Percentiles rank a stretch among this genome's conserved stretches.
Evolutionary conservation across 2,888 invertebrate genomes (phyloP).

Genomic region (Pandemis cinnamomeana): DNA sequence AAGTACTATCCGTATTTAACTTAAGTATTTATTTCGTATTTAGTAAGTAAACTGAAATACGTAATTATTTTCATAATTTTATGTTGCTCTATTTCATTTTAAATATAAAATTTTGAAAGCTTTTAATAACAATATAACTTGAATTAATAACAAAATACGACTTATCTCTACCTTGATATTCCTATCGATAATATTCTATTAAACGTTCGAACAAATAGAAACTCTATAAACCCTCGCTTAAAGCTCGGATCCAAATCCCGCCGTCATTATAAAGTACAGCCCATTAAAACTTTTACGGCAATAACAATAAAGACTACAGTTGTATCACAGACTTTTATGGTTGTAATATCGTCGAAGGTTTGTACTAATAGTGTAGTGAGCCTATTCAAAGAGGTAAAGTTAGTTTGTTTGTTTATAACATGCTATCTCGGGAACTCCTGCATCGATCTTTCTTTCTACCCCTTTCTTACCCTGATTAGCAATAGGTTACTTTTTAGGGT

Average conservation of each 20-base stretch:
- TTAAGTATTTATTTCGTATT: too few species aligned
- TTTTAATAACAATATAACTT: neutral
- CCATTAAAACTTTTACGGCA: conserved; percentile 30
- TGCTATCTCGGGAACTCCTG: too few species aligned
- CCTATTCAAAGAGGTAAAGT: too few species aligned
- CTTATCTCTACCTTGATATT: conserved; percentile 3
- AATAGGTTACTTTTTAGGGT: too few species aligned
- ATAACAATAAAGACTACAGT: conserved; percentile 30
- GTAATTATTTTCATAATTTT: neutral
- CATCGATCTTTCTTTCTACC: too few species aligned
- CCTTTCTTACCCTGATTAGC: too few species aligned
- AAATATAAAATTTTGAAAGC: neutral
- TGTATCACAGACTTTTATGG: conserved; percentile 27
- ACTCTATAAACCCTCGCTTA: neutral
- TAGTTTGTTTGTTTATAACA: too few species aligned
- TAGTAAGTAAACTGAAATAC: neutral
- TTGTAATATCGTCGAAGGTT: neutral
- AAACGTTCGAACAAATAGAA: neutral
- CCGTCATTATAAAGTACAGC: neutral
- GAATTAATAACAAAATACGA: conserved; percentile 8
- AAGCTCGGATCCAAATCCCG: neutral
- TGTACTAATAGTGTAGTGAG: conserved; percentile 5
- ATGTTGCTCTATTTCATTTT: neutral
- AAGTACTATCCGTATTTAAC: too few species aligned
- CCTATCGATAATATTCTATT: conserved; percentile 6